Percentiles rank a stretch among this genome's conserved stretches.
Evolutionary conservation across 2,113 vertebrate species (phyloP).

Genomic region (Axis porcinus): DNA sequence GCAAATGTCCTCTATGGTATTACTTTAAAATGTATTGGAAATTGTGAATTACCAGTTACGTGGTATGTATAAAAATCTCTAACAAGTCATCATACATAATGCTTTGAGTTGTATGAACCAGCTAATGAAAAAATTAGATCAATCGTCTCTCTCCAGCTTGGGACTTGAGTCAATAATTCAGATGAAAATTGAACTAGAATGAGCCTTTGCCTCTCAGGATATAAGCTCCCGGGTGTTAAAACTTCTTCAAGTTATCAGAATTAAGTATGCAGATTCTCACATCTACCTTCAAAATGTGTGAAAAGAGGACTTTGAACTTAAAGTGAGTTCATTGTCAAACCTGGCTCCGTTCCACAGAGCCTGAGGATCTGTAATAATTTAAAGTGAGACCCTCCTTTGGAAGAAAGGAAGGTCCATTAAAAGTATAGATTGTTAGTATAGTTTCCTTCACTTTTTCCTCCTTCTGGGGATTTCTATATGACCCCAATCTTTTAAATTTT

Average conservation of each 20-base stretch:
- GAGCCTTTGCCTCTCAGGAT: neutral
- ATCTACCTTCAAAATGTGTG: neutral
- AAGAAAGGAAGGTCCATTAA: neutral
- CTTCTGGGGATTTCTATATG: neutral
- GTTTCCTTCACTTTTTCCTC: neutral
- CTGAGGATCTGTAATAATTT: neutral
- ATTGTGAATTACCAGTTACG: neutral
- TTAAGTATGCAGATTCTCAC: neutral
- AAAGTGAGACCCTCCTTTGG: neutral
- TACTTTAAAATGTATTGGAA: neutral
- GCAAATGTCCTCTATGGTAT: neutral
- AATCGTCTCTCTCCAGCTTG: neutral
- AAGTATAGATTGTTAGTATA: neutral
- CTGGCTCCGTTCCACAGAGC: neutral
- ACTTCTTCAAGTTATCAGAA: neutral
- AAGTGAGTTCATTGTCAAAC: neutral
- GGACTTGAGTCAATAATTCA: neutral
- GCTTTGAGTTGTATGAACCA: neutral
- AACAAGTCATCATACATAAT: neutral
- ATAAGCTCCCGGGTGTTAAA: neutral
- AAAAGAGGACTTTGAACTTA: neutral
- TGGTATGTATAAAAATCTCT: neutral
- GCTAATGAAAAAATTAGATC: conserved; percentile 28
- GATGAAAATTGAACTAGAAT: neutral
- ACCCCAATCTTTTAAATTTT: neutral